phyloP scores from a whole-genome alignment of 2,113 vertebrate species.

The Alligator mississippiensis region DNA sequence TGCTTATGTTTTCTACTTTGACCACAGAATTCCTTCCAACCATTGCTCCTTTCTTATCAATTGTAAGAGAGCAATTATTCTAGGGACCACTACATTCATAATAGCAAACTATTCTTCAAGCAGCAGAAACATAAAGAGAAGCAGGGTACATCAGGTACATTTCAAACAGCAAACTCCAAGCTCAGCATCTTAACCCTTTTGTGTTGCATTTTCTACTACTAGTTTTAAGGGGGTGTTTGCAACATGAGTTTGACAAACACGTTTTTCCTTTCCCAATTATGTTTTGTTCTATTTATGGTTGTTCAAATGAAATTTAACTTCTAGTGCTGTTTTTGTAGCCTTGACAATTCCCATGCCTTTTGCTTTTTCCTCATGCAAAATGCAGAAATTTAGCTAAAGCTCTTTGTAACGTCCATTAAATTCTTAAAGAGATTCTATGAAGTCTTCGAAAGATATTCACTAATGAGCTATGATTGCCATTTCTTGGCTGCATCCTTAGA shows the following conservation, averaged over 20 bases:
- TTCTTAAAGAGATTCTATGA: slow-evolving; percentile 48
- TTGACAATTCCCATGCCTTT: slow-evolving; percentile 54
- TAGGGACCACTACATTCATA: slow-evolving; percentile 51
- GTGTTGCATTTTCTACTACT: slow-evolving; percentile 4
- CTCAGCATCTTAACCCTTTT: not conserved
- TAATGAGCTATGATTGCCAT: slow-evolving; percentile 56
- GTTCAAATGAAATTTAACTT: slow-evolving; percentile 57
- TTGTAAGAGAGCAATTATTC: slow-evolving; percentile 65
- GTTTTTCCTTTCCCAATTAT: slow-evolving; percentile 49
- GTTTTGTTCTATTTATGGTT: slow-evolving; percentile 54
- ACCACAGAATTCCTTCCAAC: slow-evolving; percentile 31
- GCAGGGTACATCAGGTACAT: not conserved
- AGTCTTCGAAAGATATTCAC: slow-evolving; percentile 30
- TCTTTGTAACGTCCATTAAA: slow-evolving; percentile 70
- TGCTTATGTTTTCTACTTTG: slow-evolving; percentile 64
- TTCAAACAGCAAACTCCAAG: not conserved
- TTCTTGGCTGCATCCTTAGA: slow-evolving; percentile 14
- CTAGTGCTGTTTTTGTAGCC: slow-evolving; percentile 56
- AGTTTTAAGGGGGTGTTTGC: slow-evolving; percentile 16
- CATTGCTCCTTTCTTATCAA: slow-evolving; percentile 55
- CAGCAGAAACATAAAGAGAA: slow-evolving; percentile 25
- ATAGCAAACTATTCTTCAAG: slow-evolving; percentile 24
- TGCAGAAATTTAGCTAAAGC: slow-evolving; percentile 57
- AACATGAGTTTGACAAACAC: slow-evolving; percentile 41
- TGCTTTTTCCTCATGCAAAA: slow-evolving; percentile 62